A percentile compares a stretch with the other conserved stretches of the same genome.
Conservation (phyloP, 1,140 invertebrate genomes). For the Drosophila kikkawai region DNA sequence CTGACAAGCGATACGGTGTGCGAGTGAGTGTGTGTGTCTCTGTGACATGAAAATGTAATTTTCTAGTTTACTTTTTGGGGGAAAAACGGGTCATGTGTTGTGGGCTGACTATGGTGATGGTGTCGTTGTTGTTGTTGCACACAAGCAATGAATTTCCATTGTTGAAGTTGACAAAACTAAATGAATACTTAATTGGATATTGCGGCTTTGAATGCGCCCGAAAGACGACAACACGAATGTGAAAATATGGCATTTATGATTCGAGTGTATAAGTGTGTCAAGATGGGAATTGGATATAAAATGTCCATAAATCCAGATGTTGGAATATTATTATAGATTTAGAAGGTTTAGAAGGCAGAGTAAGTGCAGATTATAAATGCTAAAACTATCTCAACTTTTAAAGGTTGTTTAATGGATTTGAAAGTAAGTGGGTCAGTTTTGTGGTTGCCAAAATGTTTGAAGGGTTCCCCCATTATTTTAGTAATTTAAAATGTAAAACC, state of each 20-base stretch:
- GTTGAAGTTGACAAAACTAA: conserved; percentile 74
- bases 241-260: conserved; percentile 24
- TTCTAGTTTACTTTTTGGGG: conserved; percentile 60
- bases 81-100: conserved; percentile 19
- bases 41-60: conserved; percentile 76
- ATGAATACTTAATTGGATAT: conserved; percentile 80
- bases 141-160: conserved; percentile 51
- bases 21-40: conserved; percentile 3
- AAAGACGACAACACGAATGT: conserved; percentile 46
- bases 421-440: neutral
- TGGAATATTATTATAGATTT: conserved; percentile 7
- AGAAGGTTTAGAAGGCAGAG: neutral
- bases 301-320: conserved; percentile 10
- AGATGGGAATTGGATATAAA: conserved; percentile 17
- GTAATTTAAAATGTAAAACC: neutral
- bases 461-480: neutral
- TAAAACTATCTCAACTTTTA: neutral
- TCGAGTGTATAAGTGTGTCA: conserved; percentile 5
- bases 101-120: conserved; percentile 11
- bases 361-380: neutral
- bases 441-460: neutral
- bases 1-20: conserved; percentile 62
- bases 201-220: conserved; percentile 66
- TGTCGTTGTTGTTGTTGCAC: conserved; percentile 11
- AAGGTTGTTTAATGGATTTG: neutral